These are phyloP conservation scores for Notodonta ziczac DNA, from an alignment of 2,888 invertebrate species.

Conservation along the genomic window DNA sequence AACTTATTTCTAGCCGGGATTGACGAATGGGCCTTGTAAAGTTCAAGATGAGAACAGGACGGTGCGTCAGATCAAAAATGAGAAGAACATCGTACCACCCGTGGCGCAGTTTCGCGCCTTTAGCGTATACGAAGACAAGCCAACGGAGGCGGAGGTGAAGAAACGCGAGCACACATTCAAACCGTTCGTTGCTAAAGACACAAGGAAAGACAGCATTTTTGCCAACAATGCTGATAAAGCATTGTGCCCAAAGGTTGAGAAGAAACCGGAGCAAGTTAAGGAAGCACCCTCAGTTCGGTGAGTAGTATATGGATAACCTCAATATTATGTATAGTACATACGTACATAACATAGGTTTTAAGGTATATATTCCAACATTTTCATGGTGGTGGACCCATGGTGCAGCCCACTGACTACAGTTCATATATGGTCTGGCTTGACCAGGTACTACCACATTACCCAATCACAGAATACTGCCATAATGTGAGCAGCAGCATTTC, in stretches of 20 bases:
- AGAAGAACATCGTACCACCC: constrained; percentile 82
- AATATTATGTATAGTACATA: neutral
- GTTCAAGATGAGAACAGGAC: constrained; percentile 78
- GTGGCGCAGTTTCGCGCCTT: constrained; percentile 91
- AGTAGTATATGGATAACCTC: constrained; percentile 22
- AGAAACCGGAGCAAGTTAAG: constrained; percentile 64
- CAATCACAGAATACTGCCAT: no score
- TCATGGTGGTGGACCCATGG: no score
- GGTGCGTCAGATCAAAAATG: constrained; percentile 76
- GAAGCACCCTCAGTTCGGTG: constrained; percentile 59
- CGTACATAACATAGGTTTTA: neutral
- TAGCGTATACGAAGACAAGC: constrained; percentile 89
- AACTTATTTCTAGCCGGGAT: constrained; percentile 60
- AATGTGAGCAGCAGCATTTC: no score
- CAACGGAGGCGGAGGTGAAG: constrained; percentile 73
- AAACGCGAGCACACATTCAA: constrained; percentile 74
- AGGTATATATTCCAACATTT: neutral
- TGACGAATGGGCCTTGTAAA: constrained; percentile 77
- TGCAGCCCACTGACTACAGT: no score
- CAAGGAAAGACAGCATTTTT: constrained; percentile 65
- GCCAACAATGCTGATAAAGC: constrained; percentile 66
- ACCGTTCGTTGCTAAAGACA: constrained; percentile 73
- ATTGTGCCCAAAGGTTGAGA: constrained; percentile 63
- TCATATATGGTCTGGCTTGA: no score
- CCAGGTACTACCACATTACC: no score